Percentiles rank a stretch among this genome's conserved stretches.
phyloP scores from a whole-genome alignment of 2,888 invertebrate species.

The Patella depressa region DNA sequence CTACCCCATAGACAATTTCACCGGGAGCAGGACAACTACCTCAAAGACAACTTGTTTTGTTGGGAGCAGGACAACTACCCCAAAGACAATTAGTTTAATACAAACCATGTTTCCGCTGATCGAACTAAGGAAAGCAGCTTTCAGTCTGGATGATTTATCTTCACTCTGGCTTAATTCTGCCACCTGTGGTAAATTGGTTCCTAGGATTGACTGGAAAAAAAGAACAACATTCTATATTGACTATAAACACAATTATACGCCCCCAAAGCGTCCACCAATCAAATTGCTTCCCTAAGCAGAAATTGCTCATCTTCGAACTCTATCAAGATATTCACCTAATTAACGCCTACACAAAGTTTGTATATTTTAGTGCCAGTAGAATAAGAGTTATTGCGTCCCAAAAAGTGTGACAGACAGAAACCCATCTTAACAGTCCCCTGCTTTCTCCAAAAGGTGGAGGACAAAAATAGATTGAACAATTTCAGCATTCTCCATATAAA shows the following conservation, averaged over 20 bases:
- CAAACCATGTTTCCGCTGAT: slow-evolving; percentile 76
- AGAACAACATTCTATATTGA: neutral
- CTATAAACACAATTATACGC: no score
- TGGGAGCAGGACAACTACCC: neutral
- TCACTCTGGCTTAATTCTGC: slow-evolving; percentile 77
- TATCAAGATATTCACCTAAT: no score
- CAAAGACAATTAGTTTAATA: slow-evolving; percentile 12
- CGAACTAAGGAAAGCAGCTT: slow-evolving; percentile 85
- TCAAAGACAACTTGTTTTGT: neutral
- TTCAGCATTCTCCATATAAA: neutral
- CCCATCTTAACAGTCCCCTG: no score
- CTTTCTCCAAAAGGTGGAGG: no score
- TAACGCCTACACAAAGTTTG: no score
- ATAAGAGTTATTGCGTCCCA: neutral
- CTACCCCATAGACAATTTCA: neutral
- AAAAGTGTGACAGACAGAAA: no score
- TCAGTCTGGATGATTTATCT: slow-evolving; percentile 76
- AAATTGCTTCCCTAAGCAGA: no score
- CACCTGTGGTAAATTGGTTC: slow-evolving; percentile 80
- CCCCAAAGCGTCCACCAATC: no score
- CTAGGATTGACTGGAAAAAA: slow-evolving; percentile 49
- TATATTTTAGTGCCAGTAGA: neutral
- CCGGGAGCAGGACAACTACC: neutral
- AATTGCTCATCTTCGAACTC: no score
- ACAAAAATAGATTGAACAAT: no score